Evolutionary conservation across 1,140 invertebrate genomes (phyloP), one percentile per base, ranked within the genome.

Genomic region (Aphis gossypii): DNA sequence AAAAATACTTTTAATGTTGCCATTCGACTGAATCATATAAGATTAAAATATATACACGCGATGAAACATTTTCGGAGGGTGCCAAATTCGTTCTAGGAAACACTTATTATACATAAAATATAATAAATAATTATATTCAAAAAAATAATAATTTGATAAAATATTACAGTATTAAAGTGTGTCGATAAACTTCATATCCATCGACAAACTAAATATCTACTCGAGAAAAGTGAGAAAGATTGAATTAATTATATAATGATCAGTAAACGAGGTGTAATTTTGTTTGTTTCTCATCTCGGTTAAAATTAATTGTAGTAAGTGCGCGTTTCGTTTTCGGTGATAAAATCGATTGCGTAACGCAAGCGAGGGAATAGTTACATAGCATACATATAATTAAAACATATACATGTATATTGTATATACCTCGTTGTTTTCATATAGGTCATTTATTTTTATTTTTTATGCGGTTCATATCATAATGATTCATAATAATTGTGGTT

Each of bases 1-100:
- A 90, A 60, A 56, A 89, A 23, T 54, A 44, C 35, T 83, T 20
- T n/a, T 83, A 86, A 86, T 86, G 84, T 86, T 84, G 25, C 84
- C 25, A 41, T 86, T 86, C 84, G 30, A 86, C 84, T 44, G 84
- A 46, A 86, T 86, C 25, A 41, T 46, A 41, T 86, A 86, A 84
- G 38, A 84, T 84, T 84, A 84, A 83, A 84, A 25, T n/a, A 25
- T n/a, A 25, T 76, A 18, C 11, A 76, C 60, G 60, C 5, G 14
- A 30, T 18, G 60, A 76, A 76, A 18, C 14, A 76, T 76, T 68
- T 68, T n/a, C 60, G 14, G 60, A 76, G 30, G 60, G 60, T n/a
- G 30, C 9, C 30, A n/a, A 76, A 14, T 14, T n/a, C n/a, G n/a
- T 76, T 76, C 14, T 76, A 11, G n/a, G n/a, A 76, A n/a, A n/a